These are phyloP conservation scores for Jaculus jaculus DNA, from an alignment of 2,113 vertebrate species.

Conservation along the genomic window DNA sequence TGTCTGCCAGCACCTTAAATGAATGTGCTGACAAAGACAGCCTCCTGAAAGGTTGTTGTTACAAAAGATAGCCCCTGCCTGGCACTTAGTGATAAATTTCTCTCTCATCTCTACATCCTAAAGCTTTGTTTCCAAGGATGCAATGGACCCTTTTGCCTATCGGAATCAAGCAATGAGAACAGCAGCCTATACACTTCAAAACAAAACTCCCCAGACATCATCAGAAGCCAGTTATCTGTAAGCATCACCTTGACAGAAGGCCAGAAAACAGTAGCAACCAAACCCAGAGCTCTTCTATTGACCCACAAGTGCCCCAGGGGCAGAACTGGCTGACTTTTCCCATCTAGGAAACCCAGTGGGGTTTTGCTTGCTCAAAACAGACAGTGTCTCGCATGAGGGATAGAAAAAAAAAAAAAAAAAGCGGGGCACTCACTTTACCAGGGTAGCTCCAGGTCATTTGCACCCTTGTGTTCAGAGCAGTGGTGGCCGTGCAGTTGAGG, in stretches of 20 bases:
- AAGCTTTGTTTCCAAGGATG: constrained; percentile 64
- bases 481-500: constrained; percentile 92
- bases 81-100: constrained; percentile 71
- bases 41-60: constrained; percentile 60
- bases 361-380: constrained; percentile 5
- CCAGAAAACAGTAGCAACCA: background rate
- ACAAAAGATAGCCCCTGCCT: constrained; percentile 66
- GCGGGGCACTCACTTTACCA: constrained; percentile 87
- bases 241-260: constrained; percentile 61
- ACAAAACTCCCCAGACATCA: constrained; percentile 57
- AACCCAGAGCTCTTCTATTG: constrained; percentile 27
- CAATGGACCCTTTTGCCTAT: constrained; percentile 18
- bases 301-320: background rate
- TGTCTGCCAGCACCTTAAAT: constrained; percentile 78
- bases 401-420: background rate
- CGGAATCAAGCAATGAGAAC: constrained; percentile 55
- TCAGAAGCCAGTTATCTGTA: constrained; percentile 69
- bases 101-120: constrained; percentile 56
- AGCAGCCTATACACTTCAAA: constrained; percentile 65
- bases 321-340: constrained; percentile 9
- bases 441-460: constrained; percentile 94
- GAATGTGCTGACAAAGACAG: constrained; percentile 59
- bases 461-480: constrained; percentile 93
- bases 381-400: background rate
- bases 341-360: constrained; percentile 21